Base-by-base conservation (phyloP, 2,797 vertebrate species). In the Gymnopithys bicolor region DNA sequence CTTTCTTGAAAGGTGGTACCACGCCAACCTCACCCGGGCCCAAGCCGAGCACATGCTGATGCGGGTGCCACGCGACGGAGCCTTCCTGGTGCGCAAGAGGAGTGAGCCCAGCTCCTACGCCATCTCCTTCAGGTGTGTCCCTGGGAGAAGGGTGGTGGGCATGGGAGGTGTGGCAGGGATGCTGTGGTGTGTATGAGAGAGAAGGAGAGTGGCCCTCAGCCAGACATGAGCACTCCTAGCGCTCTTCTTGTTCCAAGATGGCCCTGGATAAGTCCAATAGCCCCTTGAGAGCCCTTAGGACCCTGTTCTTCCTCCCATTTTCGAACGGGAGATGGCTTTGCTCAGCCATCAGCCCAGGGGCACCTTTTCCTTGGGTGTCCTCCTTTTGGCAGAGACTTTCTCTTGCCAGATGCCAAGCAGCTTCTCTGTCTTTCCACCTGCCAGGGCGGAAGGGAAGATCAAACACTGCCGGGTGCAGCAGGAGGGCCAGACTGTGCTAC, bases 21-120 rank as follows among this genome's bases (percentile, higher is more conserved):
- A 99, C 0, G 99, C 99, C 48, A 99, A 97, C 98, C 98, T 99
- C 41, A 98, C 99, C 4, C 98, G 99, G 91, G 98, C 98, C 51
- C 99, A 99, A 23, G 99, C 99, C 0, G 99, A 99, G 95, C 99
- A 99, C 97, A 99, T 99, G 99, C 97, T 99, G 95, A 99, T 99
- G 99, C 97, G 99, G 52, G 99, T 99, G 19, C 99, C 99, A 3
- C 98, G 99, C 1, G 99, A 99, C 0, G 99, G 99, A 35, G 99
- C 99, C 87, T 99, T 99, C 95, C 98, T 99, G 33, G 99, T 99
- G 91, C 98, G 99, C 96, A 99, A 99, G 95, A 98, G 99, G 95
- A 98, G 98, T 0, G 99, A 99, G 92, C 97, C 98, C 83, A 99
- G 99, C 97, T 99, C 99, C 5, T 99, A 99, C 2, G 99, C 99